Evolutionary conservation across 1,140 invertebrate genomes (phyloP).

Genomic region (Micrasema minimum): DNA sequence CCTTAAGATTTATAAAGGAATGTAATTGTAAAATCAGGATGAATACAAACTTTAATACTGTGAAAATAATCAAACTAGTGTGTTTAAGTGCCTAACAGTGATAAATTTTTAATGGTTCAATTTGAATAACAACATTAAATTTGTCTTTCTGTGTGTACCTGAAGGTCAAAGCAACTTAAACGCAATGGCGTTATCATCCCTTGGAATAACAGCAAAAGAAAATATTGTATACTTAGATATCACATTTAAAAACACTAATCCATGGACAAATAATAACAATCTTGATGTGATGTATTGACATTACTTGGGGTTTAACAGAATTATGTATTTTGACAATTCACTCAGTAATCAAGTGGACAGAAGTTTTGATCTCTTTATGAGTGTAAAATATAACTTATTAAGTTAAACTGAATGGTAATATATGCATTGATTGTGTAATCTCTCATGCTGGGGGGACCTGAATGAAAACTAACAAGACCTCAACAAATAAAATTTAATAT

Average conservation of each 20-base stretch:
- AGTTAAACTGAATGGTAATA: not conserved
- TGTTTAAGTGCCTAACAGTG: no score
- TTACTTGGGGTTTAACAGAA: not conserved
- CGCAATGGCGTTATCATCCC: not conserved
- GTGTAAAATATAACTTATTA: not conserved
- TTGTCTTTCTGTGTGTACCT: no score
- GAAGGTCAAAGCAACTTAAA: no score
- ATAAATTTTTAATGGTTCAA: no score
- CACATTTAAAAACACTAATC: slow-evolving; percentile 14
- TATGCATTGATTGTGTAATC: slow-evolving; percentile 15
- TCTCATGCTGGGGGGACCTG: not conserved
- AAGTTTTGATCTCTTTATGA: slow-evolving; percentile 15
- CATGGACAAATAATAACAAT: slow-evolving; percentile 1
- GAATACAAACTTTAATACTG: no score
- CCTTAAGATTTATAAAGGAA: no score
- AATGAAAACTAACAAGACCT: no score
- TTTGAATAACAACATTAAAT: no score
- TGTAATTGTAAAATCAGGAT: no score
- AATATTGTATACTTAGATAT: slow-evolving; percentile 7
- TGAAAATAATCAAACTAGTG: no score
- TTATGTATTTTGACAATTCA: slow-evolving; percentile 7
- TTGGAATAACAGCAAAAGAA: not conserved
- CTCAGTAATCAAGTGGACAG: slow-evolving; percentile 7
- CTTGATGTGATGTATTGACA: not conserved
- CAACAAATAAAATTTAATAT: no score